phyloP scores from a whole-genome alignment of 1,140 invertebrate genomes.

The Polypedilum pembai region DNA sequence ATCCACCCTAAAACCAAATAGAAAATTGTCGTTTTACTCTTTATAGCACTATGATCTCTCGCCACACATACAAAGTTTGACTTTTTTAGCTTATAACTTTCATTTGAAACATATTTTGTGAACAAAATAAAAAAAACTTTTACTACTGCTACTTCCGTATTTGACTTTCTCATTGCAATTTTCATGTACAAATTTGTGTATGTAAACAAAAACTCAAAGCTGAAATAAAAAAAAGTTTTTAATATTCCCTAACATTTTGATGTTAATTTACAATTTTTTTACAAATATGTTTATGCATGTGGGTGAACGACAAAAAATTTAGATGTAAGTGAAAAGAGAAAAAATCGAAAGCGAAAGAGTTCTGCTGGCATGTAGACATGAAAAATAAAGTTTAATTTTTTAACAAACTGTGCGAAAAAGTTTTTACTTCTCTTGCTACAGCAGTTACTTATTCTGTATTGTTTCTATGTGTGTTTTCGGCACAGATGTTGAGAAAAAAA shows the following conservation, averaged over 20 bases:
- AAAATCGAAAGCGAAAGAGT: background rate
- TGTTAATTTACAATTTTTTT: background rate
- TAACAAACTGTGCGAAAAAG: constrained; percentile 6
- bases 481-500: background rate
- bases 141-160: background rate
- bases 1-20: background rate
- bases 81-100: background rate
- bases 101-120: background rate
- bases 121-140: background rate
- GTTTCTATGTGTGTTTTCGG: background rate
- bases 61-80: no score
- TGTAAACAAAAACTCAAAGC: background rate
- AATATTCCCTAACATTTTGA: background rate
- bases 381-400: background rate
- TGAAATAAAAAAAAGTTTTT: background rate
- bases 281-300: background rate
- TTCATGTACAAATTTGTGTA: constrained; percentile 13
- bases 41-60: no score
- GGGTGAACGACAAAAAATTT: background rate
- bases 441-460: background rate
- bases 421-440: background rate
- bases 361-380: background rate
- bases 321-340: background rate
- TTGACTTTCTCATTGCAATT: background rate
- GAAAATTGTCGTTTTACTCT: background rate